Evolutionary conservation across 2,113 vertebrate species (phyloP).

Genomic region (Bostrychus sinensis): DNA sequence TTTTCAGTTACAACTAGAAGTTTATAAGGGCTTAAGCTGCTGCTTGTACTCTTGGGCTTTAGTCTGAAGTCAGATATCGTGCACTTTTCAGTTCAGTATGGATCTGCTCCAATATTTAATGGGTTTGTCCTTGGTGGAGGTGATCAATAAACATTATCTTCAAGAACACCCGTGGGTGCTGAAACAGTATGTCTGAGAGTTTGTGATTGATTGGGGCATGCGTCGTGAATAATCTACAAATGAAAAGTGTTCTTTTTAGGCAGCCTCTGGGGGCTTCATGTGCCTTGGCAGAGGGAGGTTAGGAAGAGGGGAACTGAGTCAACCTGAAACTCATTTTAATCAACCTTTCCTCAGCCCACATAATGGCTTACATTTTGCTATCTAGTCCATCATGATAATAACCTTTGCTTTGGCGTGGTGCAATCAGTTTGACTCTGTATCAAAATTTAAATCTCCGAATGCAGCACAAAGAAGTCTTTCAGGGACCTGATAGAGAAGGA

Average conservation of each 20-base stretch:
- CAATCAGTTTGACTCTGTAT: constrained; percentile 68
- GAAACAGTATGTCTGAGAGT: background rate
- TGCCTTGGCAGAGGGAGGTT: constrained; percentile 7
- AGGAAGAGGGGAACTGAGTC: constrained; percentile 30
- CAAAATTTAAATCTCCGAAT: constrained; percentile 56
- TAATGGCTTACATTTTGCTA: constrained; percentile 63
- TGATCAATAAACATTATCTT: constrained; percentile 26
- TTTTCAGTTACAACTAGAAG: background rate
- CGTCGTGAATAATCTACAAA: constrained; percentile 25
- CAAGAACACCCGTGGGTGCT: constrained; percentile 3
- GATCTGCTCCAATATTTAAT: constrained; percentile 1
- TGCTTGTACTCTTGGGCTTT: background rate
- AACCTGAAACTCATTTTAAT: constrained; percentile 65
- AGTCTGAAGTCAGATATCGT: background rate
- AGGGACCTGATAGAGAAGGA: constrained; percentile 47
- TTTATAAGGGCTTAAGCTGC: background rate
- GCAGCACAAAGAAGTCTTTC: constrained; percentile 64
- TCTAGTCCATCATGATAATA: constrained; percentile 73
- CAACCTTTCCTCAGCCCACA: constrained; percentile 58
- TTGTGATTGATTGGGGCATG: constrained; percentile 16
- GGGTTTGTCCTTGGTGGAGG: background rate
- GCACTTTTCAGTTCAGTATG: background rate
- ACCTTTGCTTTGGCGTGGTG: constrained; percentile 56
- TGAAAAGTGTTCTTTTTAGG: constrained; percentile 19
- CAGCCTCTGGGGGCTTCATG: background rate